Evolutionary conservation across 1,140 invertebrate genomes (phyloP).

Genomic region (Tribolium castaneum): DNA sequence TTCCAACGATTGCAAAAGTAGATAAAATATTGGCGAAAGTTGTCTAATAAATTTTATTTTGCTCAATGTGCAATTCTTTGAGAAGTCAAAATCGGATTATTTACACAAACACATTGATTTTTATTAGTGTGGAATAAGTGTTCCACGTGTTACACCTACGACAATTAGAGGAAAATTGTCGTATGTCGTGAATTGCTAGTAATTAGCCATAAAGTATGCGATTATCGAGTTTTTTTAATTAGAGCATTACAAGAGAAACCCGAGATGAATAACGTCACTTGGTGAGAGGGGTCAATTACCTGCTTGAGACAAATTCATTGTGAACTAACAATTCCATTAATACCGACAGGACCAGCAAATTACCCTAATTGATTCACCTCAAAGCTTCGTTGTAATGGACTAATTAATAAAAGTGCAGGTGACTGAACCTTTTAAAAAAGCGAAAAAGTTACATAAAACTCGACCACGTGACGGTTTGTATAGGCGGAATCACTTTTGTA

Average conservation of each 20-base stretch:
- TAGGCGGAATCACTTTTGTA: conserved; percentile 14
- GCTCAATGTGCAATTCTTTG: background rate
- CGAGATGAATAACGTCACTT: conserved; percentile 20
- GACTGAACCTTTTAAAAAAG: background rate
- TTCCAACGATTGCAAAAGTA: background rate
- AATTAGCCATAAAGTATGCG: background rate
- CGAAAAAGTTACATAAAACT: conserved; percentile 6
- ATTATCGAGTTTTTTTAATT: conserved; percentile 21
- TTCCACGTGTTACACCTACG: conserved; percentile 18
- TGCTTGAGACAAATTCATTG: conserved; percentile 28
- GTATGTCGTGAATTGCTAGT: background rate
- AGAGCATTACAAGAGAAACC: conserved; percentile 31
- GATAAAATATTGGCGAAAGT: background rate
- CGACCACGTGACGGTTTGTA: conserved; percentile 16
- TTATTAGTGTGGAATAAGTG: conserved; percentile 2
- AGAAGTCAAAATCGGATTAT: no score
- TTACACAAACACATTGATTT: no score
- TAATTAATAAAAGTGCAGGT: background rate
- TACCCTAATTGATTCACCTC: conserved; percentile 10
- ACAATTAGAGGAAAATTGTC: conserved; percentile 20
- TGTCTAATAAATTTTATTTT: background rate
- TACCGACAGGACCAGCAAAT: background rate
- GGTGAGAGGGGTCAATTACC: conserved; percentile 19
- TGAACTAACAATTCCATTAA: conserved; percentile 15
- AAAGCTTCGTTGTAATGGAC: background rate